Conservation (phyloP, 2,888 invertebrate genomes). For the Habrosyne pyritoides region DNA sequence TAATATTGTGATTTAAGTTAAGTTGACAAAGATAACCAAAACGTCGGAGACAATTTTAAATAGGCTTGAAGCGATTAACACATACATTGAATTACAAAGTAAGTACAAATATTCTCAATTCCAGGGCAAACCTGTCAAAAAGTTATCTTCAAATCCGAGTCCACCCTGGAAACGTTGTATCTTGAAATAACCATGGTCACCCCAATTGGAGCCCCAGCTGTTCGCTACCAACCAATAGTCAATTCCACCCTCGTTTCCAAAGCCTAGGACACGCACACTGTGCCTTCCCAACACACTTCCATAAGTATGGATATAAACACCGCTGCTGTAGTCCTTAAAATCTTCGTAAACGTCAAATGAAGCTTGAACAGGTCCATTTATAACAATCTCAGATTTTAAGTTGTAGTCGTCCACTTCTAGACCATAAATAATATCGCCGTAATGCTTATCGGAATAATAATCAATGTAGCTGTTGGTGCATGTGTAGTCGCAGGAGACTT, state of each 20-base stretch:
- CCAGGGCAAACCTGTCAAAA: background rate
- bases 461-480: conserved; percentile 84
- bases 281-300: conserved; percentile 88
- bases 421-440: conserved; percentile 80
- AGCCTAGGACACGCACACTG: conserved; percentile 90
- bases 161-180: conserved; percentile 58
- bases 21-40: no score
- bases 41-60: no score
- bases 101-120: background rate
- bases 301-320: conserved; percentile 82
- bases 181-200: conserved; percentile 90
- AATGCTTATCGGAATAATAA: conserved; percentile 87
- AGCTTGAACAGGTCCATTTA: conserved; percentile 91
- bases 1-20: no score
- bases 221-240: conserved; percentile 93
- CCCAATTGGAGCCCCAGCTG: conserved; percentile 94
- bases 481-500: conserved; percentile 90
- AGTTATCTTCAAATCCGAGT: background rate
- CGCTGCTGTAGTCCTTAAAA: conserved; percentile 88
- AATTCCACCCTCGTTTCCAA: conserved; percentile 87
- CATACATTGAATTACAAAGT: background rate
- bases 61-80: background rate
- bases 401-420: conserved; percentile 69
- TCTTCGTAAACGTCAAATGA: conserved; percentile 90
- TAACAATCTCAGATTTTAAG: conserved; percentile 89